These are phyloP conservation scores for Luperina nickerlii DNA, from an alignment of 2,888 invertebrate genomes.

Conservation along the genomic window DNA sequence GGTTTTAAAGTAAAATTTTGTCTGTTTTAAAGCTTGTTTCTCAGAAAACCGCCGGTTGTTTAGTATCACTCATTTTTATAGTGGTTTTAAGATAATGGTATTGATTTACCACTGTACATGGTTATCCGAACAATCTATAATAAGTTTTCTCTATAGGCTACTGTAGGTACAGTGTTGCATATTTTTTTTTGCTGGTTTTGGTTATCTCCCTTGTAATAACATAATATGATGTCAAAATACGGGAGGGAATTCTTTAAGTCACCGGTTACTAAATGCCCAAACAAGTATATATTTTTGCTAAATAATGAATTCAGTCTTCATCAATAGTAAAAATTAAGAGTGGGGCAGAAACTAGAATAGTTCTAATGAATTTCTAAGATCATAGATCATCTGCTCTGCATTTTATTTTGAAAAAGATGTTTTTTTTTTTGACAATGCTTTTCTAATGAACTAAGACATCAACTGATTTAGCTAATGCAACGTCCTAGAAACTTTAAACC, in stretches of 20 bases:
- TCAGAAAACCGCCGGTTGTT: constrained; percentile 80
- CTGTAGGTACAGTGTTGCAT: constrained; percentile 17
- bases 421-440: background rate
- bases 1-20: constrained; percentile 57
- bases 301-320: background rate
- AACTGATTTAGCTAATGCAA: background rate
- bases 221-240: background rate
- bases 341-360: fast-evolving
- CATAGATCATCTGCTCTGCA: no score
- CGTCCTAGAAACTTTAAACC: no score
- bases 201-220: constrained; percentile 1
- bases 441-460: background rate
- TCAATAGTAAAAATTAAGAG: background rate
- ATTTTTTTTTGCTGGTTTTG: constrained; percentile 6
- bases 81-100: constrained; percentile 89
- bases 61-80: constrained; percentile 87
- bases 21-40: constrained; percentile 64
- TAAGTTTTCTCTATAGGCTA: constrained; percentile 69
- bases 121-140: constrained; percentile 81
- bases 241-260: background rate
- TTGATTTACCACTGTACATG: constrained; percentile 86
- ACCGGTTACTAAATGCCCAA: background rate
- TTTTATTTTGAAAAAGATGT: background rate
- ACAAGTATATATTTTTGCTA: background rate
- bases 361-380: background rate